Percentiles rank a stretch among this genome's conserved stretches.
These are phyloP conservation scores for Odontesthes bonariensis DNA, from an alignment of 2,113 vertebrate species.

Conservation along the genomic window DNA sequence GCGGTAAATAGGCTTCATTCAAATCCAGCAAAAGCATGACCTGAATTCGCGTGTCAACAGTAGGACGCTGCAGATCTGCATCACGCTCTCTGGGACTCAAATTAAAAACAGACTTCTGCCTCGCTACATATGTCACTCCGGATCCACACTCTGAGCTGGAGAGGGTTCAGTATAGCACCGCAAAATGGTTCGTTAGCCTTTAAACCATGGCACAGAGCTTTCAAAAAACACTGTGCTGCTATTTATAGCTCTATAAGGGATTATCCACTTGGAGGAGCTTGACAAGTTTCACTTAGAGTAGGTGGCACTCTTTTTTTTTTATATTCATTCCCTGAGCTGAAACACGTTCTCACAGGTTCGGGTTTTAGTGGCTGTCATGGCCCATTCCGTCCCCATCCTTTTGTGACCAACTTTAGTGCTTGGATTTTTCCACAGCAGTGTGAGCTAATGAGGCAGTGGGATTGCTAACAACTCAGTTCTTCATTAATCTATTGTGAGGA, in stretches of 20 bases:
- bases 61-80: conserved; percentile 32
- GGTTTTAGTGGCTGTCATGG: conserved; percentile 19
- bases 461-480: background rate
- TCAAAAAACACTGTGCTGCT: conserved; percentile 1
- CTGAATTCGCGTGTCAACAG: conserved; percentile 41
- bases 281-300: conserved; percentile 13
- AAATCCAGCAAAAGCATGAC: conserved; percentile 45
- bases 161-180: conserved; percentile 4
- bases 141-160: conserved; percentile 23
- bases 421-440: conserved; percentile 8
- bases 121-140: conserved; percentile 45
- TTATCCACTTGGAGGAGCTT: conserved; percentile 17
- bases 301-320: background rate
- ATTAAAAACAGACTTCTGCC: conserved; percentile 60
- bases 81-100: conserved; percentile 33
- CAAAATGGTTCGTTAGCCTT: conserved; percentile 21
- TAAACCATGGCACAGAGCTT: background rate
- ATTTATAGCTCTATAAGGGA: conserved; percentile 28
- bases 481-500: conserved; percentile 21
- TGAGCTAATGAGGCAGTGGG: conserved; percentile 18
- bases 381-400: background rate
- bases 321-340: conserved; percentile 2
- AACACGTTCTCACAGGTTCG: conserved; percentile 2
- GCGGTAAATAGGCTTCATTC: conserved; percentile 56
- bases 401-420: background rate